These are phyloP conservation scores for Holacanthus passer DNA, from an alignment of 2,113 vertebrate species.

Conservation along the genomic window DNA sequence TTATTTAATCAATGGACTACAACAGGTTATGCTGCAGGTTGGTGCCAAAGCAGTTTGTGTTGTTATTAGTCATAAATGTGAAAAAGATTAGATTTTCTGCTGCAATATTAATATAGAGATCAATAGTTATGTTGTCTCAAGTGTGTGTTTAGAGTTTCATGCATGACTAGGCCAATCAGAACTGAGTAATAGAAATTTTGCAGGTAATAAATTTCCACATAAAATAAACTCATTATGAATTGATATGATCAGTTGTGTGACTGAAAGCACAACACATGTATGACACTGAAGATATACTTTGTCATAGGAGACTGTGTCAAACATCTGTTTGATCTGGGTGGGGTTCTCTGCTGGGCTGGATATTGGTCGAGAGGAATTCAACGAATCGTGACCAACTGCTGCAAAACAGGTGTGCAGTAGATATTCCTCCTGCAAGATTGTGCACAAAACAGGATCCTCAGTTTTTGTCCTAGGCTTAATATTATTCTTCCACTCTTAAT, in stretches of 20 bases:
- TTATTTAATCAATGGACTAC: not conserved
- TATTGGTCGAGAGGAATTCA: conserved; percentile 86
- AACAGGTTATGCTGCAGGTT: not conserved
- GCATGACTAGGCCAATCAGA: not conserved
- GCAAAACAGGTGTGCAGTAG: conserved; percentile 82
- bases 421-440: conserved; percentile 81
- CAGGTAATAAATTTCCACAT: not conserved
- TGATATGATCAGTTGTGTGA: not conserved
- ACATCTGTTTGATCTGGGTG: conserved; percentile 87
- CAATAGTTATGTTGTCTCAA: not conserved
- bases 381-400: conserved; percentile 82
- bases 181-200: not conserved
- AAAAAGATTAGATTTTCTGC: not conserved
- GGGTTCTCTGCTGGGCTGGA: conserved; percentile 84
- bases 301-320: conserved; percentile 87
- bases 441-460: conserved; percentile 27
- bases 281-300: conserved; percentile 73
- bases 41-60: not conserved
- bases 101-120: not conserved
- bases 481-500: not conserved
- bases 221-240: not conserved
- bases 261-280: not conserved
- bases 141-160: not conserved
- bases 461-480: not conserved
- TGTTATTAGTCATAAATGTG: not conserved